phyloP scores from a whole-genome alignment of 2,113 vertebrate species.

The Macrotis lagotis region DNA sequence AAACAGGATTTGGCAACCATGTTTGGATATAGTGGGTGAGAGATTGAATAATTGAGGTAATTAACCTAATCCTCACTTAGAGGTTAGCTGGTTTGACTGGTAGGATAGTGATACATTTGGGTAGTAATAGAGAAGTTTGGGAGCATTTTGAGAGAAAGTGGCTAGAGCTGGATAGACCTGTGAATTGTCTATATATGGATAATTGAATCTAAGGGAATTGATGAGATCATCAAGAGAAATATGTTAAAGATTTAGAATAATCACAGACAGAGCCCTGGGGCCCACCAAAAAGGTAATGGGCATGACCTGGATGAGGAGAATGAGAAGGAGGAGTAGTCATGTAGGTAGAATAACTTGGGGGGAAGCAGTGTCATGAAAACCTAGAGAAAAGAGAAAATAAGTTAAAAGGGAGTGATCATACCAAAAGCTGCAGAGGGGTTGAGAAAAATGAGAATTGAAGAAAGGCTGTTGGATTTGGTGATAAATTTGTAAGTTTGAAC shows the following conservation, averaged over 20 bases:
- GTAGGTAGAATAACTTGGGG: background rate
- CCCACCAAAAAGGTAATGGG: too few species aligned
- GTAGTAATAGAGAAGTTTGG: background rate
- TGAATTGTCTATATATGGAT: background rate
- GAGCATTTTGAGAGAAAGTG: background rate
- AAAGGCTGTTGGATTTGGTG: background rate
- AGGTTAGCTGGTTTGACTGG: background rate
- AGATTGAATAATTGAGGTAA: background rate
- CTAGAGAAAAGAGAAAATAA: background rate
- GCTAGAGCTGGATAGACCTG: background rate
- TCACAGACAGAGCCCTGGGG: background rate
- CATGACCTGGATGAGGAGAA: background rate
- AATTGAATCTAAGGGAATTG: background rate
- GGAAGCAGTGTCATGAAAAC: background rate
- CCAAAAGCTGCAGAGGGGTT: background rate
- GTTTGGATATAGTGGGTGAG: background rate
- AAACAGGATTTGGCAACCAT: background rate
- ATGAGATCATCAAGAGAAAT: background rate
- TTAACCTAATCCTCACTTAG: background rate
- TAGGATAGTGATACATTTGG: background rate
- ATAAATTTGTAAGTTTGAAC: background rate
- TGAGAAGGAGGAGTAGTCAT: background rate
- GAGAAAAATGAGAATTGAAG: background rate
- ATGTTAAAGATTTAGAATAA: background rate
- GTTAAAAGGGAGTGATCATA: background rate